Conservation (phyloP, 1,140 invertebrate species). For the Bombus impatiens region DNA sequence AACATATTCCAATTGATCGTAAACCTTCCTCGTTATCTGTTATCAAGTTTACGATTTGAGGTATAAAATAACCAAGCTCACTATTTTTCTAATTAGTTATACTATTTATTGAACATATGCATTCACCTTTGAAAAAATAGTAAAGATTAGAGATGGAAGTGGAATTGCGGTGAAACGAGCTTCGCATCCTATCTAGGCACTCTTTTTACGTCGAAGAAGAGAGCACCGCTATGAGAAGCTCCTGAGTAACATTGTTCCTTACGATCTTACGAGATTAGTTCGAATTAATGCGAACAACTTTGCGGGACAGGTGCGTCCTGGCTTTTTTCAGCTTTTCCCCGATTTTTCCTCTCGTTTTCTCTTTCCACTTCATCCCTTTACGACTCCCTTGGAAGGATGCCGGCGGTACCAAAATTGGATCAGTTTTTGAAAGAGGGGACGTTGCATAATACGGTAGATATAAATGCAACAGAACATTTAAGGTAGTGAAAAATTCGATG, state of each 20-base stretch:
- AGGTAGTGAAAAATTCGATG: neutral
- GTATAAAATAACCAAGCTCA: too few relatives aligned
- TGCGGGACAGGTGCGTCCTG: neutral
- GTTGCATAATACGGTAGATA: neutral
- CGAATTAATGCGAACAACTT: constrained; percentile 23
- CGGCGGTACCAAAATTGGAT: neutral
- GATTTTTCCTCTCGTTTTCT: neutral
- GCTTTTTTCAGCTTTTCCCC: neutral
- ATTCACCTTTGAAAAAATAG: too few relatives aligned
- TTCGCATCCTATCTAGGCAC: neutral
- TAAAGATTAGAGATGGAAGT: constrained; percentile 6
- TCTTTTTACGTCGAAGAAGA: constrained; percentile 2
- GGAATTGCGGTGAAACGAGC: constrained; percentile 47
- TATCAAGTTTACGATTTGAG: too few relatives aligned
- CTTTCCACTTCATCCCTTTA: neutral
- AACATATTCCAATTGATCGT: too few relatives aligned
- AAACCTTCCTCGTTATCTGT: too few relatives aligned
- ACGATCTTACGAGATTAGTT: constrained; percentile 8
- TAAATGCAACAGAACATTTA: neutral
- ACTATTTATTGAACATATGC: too few relatives aligned
- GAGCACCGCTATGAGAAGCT: neutral
- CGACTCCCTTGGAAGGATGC: neutral
- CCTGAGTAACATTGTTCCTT: neutral
- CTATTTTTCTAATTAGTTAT: too few relatives aligned
- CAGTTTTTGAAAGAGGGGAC: neutral